These are phyloP conservation scores for Falco biarmicus DNA, from an alignment of 2,797 vertebrate species.

Conservation along the genomic window DNA sequence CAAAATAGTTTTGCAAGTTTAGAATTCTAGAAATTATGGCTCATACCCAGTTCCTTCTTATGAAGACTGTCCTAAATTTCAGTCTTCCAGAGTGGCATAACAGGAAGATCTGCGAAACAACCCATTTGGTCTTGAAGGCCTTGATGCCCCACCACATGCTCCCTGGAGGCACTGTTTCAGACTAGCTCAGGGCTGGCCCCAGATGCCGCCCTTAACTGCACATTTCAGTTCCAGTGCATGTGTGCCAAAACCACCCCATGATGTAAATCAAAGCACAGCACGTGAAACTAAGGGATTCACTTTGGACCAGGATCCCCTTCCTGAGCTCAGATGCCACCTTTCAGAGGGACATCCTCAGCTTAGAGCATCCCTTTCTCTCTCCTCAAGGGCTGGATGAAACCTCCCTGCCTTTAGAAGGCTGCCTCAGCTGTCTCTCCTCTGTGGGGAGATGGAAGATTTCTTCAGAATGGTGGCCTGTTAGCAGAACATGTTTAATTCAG, in stretches of 20 bases:
- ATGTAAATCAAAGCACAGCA: neutral
- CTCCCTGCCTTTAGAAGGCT: neutral
- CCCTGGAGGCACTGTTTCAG: neutral
- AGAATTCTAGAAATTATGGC: neutral
- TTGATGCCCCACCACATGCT: neutral
- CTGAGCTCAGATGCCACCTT: neutral
- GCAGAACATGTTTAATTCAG: neutral
- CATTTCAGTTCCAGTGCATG: neutral
- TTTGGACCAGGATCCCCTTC: neutral
- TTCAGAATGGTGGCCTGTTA: neutral
- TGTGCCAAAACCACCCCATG: neutral
- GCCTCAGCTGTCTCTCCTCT: neutral
- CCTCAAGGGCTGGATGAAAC: neutral
- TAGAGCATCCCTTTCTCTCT: neutral
- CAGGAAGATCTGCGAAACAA: neutral
- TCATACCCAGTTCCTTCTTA: neutral
- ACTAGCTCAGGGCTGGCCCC: neutral
- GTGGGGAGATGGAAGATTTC: neutral
- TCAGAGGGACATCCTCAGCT: neutral
- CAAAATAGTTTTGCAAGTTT: neutral
- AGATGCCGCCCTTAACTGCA: neutral
- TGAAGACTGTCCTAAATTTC: neutral
- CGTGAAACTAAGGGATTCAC: neutral
- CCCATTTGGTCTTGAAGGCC: neutral
- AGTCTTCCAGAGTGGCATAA: neutral